Evolutionary conservation across 2,797 vertebrate genomes (phyloP).

Genomic region (Macrochelys suwanniensis): DNA sequence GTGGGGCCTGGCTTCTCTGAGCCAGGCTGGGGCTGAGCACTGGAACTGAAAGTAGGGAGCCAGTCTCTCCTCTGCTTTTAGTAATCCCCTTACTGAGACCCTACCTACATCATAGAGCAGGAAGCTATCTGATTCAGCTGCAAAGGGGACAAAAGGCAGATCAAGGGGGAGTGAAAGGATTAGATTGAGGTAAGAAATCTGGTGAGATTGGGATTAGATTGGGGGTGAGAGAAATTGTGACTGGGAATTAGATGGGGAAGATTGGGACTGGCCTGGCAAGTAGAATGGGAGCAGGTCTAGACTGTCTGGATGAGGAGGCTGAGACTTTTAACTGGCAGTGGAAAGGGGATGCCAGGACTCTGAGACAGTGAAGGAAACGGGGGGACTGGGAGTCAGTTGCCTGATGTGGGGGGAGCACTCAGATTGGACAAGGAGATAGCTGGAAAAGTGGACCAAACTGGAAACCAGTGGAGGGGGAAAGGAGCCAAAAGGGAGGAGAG

Average conservation of each 20-base stretch:
- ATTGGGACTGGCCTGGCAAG: background rate
- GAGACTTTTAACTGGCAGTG: fast-evolving
- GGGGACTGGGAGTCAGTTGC: no score
- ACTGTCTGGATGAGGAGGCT: background rate
- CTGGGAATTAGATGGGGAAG: background rate
- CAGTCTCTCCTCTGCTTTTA: background rate
- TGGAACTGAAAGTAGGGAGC: background rate
- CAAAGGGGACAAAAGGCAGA: background rate
- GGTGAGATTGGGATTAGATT: no score
- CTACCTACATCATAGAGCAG: no score
- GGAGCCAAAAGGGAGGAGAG: background rate
- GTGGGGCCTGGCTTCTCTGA: background rate
- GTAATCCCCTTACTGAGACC: no score
- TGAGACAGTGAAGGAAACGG: no score
- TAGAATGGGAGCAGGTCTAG: no score
- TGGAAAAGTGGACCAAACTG: background rate
- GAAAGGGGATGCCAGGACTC: background rate
- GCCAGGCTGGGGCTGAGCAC: background rate
- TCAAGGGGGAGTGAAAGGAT: background rate
- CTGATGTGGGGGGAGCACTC: no score
- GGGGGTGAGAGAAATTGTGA: no score
- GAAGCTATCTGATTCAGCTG: background rate
- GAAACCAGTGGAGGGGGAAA: background rate
- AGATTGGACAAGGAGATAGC: no score
- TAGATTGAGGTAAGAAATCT: no score